phyloP scores from a whole-genome alignment of 2,888 invertebrate genomes.

The Archips crataeganus region DNA sequence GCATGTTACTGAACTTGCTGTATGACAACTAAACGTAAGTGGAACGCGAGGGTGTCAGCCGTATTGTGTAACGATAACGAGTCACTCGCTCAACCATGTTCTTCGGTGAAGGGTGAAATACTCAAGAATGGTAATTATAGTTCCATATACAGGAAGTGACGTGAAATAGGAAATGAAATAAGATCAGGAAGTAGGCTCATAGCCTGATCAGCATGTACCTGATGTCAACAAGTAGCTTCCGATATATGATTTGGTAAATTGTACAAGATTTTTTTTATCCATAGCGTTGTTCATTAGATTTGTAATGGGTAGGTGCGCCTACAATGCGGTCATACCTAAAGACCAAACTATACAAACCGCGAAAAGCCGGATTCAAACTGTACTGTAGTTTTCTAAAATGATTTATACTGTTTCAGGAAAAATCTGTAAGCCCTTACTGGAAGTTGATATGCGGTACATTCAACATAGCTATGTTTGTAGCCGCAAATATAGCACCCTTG shows the following conservation, averaged over 20 bases:
- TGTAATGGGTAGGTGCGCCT: too few species aligned
- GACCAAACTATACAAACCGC: too few species aligned
- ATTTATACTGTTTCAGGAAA: conserved; percentile 63
- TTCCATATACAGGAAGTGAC: conserved; percentile 30
- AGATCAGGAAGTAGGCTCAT: conserved; percentile 28
- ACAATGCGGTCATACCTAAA: too few species aligned
- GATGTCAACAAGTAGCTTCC: conserved; percentile 19
- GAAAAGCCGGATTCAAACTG: background rate
- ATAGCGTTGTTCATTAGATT: background rate
- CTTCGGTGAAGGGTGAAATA: conserved; percentile 28
- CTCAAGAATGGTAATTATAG: conserved; percentile 16
- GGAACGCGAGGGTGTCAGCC: conserved; percentile 1
- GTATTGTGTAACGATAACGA: conserved; percentile 14
- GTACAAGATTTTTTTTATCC: background rate
- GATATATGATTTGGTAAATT: background rate
- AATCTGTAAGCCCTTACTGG: conserved; percentile 69
- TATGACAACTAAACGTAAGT: conserved; percentile 3
- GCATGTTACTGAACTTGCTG: conserved; percentile 1
- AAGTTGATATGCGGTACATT: conserved; percentile 71
- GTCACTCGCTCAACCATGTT: conserved; percentile 9
- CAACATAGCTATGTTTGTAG: conserved; percentile 71
- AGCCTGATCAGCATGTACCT: conserved; percentile 2
- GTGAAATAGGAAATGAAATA: conserved; percentile 39
- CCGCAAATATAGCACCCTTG: conserved; percentile 71
- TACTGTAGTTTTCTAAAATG: background rate